These are phyloP conservation scores for Acipenser ruthenus DNA, from an alignment of 2,797 vertebrate species.

Conservation along the genomic window DNA sequence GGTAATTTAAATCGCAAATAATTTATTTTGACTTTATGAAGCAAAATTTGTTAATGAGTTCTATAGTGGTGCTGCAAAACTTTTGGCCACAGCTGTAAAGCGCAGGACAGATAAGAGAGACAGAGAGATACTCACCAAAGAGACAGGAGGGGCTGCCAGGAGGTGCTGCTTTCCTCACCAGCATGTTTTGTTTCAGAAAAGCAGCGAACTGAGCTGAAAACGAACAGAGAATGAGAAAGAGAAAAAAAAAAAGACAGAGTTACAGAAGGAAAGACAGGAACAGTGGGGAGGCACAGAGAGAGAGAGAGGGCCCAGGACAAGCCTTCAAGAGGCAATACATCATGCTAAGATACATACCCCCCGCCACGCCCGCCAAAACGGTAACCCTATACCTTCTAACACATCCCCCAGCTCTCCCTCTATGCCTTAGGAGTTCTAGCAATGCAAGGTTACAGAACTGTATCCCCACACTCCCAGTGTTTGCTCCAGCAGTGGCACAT, in stretches of 20 bases:
- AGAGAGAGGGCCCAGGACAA: slow-evolving; percentile 31
- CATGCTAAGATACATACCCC: no score
- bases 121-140: slow-evolving; percentile 85
- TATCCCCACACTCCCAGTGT: no score
- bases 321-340: no score
- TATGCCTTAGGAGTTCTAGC: no score
- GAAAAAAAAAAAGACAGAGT: slow-evolving; percentile 28
- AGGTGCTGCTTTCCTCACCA: slow-evolving; percentile 97
- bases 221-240: slow-evolving; percentile 47
- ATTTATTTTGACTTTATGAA: no score
- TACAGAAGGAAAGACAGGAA: slow-evolving; percentile 38
- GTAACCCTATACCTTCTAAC: no score
- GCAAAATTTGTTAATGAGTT: not conserved
- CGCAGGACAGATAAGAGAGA: slow-evolving; percentile 21
- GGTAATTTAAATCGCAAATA: no score
- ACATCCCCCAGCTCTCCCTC: no score
- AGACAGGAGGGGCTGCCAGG: slow-evolving; percentile 90
- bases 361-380: no score
- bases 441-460: no score
- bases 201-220: slow-evolving; percentile 97
- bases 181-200: slow-evolving; percentile 99
- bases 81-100: not conserved
- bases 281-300: slow-evolving; percentile 36
- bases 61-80: not conserved
- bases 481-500: no score